Evolutionary conservation across 2,888 invertebrate genomes (phyloP), one percentile per base, ranked within the genome.

Genomic region (Apoderus coryli): DNA sequence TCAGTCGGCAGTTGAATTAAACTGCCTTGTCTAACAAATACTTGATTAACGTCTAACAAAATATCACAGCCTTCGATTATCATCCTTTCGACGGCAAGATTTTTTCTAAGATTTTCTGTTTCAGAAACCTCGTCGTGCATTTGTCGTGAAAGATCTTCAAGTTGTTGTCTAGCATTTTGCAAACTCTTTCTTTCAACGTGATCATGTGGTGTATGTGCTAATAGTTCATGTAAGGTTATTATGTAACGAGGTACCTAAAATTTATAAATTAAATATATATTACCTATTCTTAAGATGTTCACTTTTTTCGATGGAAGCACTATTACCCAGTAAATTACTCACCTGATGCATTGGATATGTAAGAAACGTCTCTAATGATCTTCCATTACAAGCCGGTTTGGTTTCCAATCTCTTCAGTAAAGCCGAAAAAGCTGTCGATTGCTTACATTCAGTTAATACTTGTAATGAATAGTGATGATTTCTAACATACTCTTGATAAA

Each of bases 331-430:
- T 23, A 24, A 10, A 29, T 15, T 14, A 38, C 29, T 47, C 56
- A 84, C 85, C 76, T 89, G 89, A 61, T 88, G 85, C 89, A 90
- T 90, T 10, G 89, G 89, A 59, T 86, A 89, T 2, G 88, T 89
- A 35, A 90, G 65, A 56, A 89, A 89, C 2, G 78, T 84, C 60
- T 89, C 89, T 43, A 90, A 57, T 3, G 84, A 78, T 29, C 88
- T 64, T 11, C 84, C 81, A 52, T 85, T 84, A 49, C 86, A 85
- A 1, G 78, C 71, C 0, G 84, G 70, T 55, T 89, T 89, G 54
- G 78, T 78, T 60, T 90, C 89, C 37, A 88, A 63, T 13, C 88
- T 62, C 32, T 76, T 70, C 32, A 90, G 63, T 27, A 89, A 67
- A 9, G 74, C 73, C 1, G 79, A 76, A 52, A 89, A 90, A 1